These are phyloP conservation scores for Pipra filicauda DNA, from an alignment of 2,113 vertebrate genomes.

Conservation along the genomic window DNA sequence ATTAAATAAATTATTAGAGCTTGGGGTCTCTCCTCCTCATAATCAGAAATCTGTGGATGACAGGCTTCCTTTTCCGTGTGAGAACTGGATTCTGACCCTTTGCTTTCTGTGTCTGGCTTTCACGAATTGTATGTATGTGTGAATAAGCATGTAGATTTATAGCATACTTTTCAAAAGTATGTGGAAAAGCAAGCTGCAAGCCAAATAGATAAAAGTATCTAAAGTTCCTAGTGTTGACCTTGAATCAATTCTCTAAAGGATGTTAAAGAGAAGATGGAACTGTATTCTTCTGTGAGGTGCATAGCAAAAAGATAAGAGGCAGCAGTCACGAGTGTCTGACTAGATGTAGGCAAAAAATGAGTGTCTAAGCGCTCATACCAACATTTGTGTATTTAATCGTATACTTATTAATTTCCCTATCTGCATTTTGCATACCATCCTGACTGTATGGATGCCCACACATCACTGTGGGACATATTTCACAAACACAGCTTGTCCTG, in stretches of 20 bases:
- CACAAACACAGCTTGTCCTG: not conserved
- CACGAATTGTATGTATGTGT: not conserved
- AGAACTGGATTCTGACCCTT: not conserved
- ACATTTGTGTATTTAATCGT: not conserved
- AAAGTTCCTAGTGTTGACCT: not conserved
- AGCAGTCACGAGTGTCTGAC: not conserved
- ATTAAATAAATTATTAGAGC: not conserved
- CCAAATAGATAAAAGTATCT: not conserved
- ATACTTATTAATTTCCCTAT: not conserved
- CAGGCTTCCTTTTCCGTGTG: not conserved
- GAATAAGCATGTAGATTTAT: not conserved
- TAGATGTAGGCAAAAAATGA: not conserved
- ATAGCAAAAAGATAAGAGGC: not conserved
- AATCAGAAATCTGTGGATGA: not conserved
- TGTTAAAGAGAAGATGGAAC: not conserved
- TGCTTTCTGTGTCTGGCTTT: not conserved
- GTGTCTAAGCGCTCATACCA: not conserved
- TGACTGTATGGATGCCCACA: accelerated
- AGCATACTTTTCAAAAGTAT: not conserved
- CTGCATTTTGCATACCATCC: not conserved
- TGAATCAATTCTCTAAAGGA: not conserved
- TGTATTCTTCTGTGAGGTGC: not conserved
- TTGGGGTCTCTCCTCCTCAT: not conserved
- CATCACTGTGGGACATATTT: not conserved
- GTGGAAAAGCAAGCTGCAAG: not conserved